Percentiles rank a stretch among this genome's conserved stretches.
These are phyloP conservation scores for Chrysina gloriosa DNA, from an alignment of 2,888 invertebrate genomes.

Conservation along the genomic window DNA sequence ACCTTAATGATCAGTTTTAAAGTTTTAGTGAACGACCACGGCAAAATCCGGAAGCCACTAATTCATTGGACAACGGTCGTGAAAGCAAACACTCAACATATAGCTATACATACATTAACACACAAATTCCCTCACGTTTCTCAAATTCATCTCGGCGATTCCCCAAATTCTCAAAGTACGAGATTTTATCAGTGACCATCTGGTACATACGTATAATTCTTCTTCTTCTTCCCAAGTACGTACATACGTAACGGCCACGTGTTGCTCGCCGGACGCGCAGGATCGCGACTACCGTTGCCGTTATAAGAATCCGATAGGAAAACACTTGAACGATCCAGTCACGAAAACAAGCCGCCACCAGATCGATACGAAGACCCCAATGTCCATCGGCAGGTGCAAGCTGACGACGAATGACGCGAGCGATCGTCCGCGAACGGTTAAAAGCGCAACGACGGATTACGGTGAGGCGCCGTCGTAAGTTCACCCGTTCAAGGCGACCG, in stretches of 20 bases:
- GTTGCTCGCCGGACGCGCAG: constrained; percentile 17
- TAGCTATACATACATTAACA: not conserved
- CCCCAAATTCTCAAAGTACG: constrained; percentile 27
- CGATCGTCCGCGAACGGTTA: not conserved
- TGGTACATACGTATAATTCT: not conserved
- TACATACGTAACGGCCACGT: constrained; percentile 8
- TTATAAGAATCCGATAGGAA: not conserved
- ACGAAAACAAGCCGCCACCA: constrained; percentile 5
- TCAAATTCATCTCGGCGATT: constrained; percentile 2
- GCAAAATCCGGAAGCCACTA: no score
- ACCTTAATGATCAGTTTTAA: no score
- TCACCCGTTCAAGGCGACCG: constrained; percentile 38
- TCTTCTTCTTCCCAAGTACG: no score
- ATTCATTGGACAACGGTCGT: no score
- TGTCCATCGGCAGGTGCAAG: no score
- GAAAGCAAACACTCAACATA: no score
- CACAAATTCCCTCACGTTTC: constrained; percentile 7
- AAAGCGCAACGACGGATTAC: not conserved
- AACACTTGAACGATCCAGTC: constrained; percentile 2
- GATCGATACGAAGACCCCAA: no score
- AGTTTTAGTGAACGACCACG: no score
- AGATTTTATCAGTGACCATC: constrained; percentile 35
- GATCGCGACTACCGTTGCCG: constrained; percentile 6
- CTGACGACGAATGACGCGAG: not conserved
- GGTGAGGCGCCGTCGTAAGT: constrained; percentile 18